Evolutionary conservation across 1,140 invertebrate genomes (phyloP).

Genomic region (Micrasema minimum): DNA sequence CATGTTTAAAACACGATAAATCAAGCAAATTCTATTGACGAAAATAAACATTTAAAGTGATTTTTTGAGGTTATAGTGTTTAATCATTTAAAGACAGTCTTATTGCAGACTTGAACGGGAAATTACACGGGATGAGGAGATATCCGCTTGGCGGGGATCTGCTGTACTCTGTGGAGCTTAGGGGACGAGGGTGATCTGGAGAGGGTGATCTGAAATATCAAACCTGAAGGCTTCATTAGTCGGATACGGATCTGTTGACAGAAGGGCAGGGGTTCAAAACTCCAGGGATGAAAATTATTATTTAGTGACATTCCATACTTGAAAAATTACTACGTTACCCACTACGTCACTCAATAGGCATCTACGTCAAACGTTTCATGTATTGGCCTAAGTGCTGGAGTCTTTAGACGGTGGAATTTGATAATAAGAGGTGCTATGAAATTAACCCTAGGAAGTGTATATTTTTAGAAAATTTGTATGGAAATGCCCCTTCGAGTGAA

Average conservation of each 20-base stretch:
- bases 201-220: constrained; percentile 10
- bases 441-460: too few species aligned
- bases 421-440: too few species aligned
- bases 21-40: neutral
- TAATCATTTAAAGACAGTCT: too few species aligned
- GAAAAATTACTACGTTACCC: neutral
- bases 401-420: too few species aligned
- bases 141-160: neutral
- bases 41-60: neutral
- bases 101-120: too few species aligned
- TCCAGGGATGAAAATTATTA: neutral
- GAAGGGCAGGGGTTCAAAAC: neutral
- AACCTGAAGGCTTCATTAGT: constrained; percentile 17
- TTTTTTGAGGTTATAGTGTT: neutral
- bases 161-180: neutral
- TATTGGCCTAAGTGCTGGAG: too few species aligned
- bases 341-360: neutral
- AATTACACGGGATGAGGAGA: neutral
- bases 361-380: too few species aligned
- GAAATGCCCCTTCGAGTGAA: too few species aligned
- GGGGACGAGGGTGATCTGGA: neutral
- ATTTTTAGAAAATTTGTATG: too few species aligned
- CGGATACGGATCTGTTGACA: neutral
- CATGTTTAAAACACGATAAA: too few species aligned
- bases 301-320: neutral